phyloP scores from a whole-genome alignment of 2,888 invertebrate species.

The Xestia sexstrigata region DNA sequence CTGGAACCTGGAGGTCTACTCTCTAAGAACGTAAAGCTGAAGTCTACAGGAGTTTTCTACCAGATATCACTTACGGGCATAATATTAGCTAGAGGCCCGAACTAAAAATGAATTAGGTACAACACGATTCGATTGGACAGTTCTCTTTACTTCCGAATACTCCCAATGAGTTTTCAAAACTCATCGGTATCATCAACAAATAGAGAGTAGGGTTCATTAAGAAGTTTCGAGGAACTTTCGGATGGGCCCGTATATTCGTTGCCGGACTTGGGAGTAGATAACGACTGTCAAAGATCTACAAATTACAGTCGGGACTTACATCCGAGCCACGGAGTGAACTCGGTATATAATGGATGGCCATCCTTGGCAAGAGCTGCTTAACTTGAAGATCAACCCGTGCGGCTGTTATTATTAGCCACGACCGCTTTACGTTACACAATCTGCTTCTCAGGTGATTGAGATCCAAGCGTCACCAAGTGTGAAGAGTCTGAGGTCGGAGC shows the following conservation, averaged over 20 bases:
- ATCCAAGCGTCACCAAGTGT: conserved; percentile 82
- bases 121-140: neutral
- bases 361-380: neutral
- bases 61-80: too few species aligned
- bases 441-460: conserved; percentile 77
- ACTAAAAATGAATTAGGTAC: neutral
- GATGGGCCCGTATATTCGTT: neutral
- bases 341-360: neutral
- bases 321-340: neutral
- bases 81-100: neutral
- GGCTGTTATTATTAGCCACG: neutral
- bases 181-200: neutral
- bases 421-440: neutral
- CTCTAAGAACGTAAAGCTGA: neutral
- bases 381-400: neutral
- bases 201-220: neutral
- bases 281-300: neutral
- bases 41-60: neutral
- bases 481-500: conserved; percentile 80
- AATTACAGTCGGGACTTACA: neutral
- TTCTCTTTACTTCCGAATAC: neutral
- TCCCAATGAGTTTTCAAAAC: neutral
- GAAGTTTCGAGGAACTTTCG: neutral
- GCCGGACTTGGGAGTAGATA: neutral
- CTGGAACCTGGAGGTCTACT: neutral